Base-by-base conservation (phyloP, 2,797 vertebrate species). In the Sebastes oblongus region DNA sequence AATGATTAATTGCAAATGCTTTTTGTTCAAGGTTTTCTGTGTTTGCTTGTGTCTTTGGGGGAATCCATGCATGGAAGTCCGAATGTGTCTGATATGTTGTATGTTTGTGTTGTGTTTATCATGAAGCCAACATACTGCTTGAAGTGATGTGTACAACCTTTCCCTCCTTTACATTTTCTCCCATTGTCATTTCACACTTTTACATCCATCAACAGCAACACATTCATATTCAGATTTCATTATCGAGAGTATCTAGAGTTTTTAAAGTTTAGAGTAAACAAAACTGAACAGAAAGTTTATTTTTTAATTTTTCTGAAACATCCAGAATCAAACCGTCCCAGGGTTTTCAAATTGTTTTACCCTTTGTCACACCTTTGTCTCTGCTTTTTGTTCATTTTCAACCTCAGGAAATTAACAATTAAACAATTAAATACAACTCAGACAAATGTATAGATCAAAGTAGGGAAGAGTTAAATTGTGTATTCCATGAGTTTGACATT, bases 1-100 rank as follows among this genome's bases (percentile, higher is more conserved):
- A 61, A 11, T 4, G 46, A 66, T 78, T 78, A 56, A 55, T 88
- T 90, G 82, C 83, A 89, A 90, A 91, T 87, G 83, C 74, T 82
- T 78, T 72, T 77, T 73, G 27, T 56, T 62, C 0, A 20, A 46
- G 69, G 8, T 50, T 68, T 80, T 64, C 2, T 62, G 18, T 90
- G 34, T 79, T 18, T 81, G 27, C 42, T 42, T 80, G 30, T 67
- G 39, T 73, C 24, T 70, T 73, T 68, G 20, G 30, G 50, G 59
- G 56, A 4, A 54, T 73, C 27, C 30, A 30, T 84, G 90, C 89
- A 92, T 92, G 91, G 66, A 66, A 22, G n/a, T 71, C 46, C 20
- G 20, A 39, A 71, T 5, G 16, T 70, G 25, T 66, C 22, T 64
- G 20, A 62, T 27, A 2, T 69, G 58, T 66, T 78, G 86, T 83